phyloP scores from a whole-genome alignment of 2,113 vertebrate species.

The Lipotes vexillifer region DNA sequence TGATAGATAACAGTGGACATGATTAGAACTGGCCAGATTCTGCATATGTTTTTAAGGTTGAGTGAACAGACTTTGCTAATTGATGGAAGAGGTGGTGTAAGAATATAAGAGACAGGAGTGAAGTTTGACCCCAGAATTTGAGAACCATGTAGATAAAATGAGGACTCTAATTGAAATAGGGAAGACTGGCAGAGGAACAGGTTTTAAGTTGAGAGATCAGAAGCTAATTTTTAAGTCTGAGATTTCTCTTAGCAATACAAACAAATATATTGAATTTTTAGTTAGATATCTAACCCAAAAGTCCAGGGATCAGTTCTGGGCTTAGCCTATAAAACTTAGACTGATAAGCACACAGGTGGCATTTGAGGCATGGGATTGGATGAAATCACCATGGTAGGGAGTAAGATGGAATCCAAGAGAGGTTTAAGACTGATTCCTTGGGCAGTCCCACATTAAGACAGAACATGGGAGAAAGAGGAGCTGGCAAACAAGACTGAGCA shows the following conservation, averaged over 20 bases:
- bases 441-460: neutral
- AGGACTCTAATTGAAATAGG: neutral
- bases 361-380: neutral
- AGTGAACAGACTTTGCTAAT: neutral
- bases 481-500: neutral
- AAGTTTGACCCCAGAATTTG: neutral
- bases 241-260: neutral
- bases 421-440: neutral
- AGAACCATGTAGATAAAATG: neutral
- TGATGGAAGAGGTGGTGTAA: neutral
- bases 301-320: neutral
- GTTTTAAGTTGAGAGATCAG: neutral
- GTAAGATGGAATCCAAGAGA: neutral
- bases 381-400: neutral
- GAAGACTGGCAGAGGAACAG: neutral
- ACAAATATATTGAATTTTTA: neutral
- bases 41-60: neutral
- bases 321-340: neutral
- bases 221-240: neutral
- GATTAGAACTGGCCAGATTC: neutral
- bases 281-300: neutral
- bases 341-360: neutral
- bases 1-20: neutral
- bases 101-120: neutral
- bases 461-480: neutral